These are phyloP conservation scores for Triops longicaudatus DNA, from an alignment of 1,140 invertebrate genomes.

Conservation along the genomic window DNA sequence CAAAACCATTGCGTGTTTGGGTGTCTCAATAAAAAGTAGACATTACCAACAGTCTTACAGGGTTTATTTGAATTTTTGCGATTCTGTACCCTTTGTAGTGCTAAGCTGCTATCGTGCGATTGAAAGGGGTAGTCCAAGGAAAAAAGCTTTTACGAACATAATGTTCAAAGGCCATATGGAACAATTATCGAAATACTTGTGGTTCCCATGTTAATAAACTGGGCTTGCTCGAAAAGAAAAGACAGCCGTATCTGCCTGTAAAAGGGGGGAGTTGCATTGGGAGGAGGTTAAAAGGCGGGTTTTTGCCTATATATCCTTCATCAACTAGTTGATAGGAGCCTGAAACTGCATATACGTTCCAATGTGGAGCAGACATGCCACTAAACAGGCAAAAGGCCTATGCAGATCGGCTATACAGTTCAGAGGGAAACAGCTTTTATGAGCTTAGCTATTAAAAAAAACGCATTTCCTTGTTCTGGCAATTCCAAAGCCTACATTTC, in stretches of 20 bases:
- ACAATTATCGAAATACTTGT: constrained; percentile 13
- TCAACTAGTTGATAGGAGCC: neutral
- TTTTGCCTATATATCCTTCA: constrained; percentile 8
- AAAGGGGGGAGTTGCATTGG: neutral
- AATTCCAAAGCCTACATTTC: neutral
- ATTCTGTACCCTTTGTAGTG: too few relatives aligned
- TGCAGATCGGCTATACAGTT: neutral
- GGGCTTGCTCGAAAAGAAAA: neutral
- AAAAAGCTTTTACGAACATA: neutral
- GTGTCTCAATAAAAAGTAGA: too few relatives aligned
- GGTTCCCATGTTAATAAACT: neutral
- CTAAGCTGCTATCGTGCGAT: too few relatives aligned
- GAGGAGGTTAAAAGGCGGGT: neutral
- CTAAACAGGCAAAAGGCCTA: neutral
- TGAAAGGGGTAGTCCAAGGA: neutral
- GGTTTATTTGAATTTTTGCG: too few relatives aligned
- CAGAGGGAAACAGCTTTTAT: neutral
- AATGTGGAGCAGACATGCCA: neutral
- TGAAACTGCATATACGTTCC: neutral
- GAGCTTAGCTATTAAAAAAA: constrained; percentile 5
- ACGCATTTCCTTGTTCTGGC: neutral
- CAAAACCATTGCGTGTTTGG: too few relatives aligned
- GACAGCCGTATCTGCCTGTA: neutral
- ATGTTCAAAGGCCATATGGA: neutral
- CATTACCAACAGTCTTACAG: too few relatives aligned